phyloP scores from a whole-genome alignment of 2,797 vertebrate genomes.

The Macrochelys suwanniensis region DNA sequence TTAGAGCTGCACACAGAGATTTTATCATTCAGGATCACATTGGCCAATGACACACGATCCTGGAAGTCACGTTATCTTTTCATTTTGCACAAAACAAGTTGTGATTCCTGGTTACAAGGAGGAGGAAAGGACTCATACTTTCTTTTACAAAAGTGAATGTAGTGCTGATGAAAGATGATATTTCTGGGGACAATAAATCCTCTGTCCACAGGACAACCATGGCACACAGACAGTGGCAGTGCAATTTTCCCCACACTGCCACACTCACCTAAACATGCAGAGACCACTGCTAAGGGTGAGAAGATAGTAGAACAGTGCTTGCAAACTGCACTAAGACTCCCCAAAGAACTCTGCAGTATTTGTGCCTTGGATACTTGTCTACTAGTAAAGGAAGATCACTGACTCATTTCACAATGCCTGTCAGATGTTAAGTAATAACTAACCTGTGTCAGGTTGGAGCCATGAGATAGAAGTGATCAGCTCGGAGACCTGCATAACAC shows the following conservation, averaged over 20 bases:
- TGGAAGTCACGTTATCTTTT: background rate
- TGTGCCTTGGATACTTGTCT: background rate
- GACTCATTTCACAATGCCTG: background rate
- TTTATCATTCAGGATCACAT: background rate
- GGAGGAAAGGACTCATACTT: background rate
- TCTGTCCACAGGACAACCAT: background rate
- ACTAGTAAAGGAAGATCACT: background rate
- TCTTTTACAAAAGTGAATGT: background rate
- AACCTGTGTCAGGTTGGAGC: background rate
- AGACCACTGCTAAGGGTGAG: background rate
- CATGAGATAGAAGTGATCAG: background rate
- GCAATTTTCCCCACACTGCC: background rate
- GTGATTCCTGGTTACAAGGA: background rate
- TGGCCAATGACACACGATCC: background rate
- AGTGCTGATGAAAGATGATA: background rate
- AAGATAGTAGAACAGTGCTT: no score
- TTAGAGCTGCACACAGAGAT: fast-evolving
- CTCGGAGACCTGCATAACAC: background rate
- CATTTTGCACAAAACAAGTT: background rate
- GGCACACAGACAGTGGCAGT: background rate
- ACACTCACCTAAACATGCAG: background rate
- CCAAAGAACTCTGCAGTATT: background rate
- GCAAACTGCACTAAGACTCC: no score
- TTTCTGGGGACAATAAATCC: background rate
- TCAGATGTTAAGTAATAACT: background rate